A percentile compares a stretch with the other conserved stretches of the same genome.
These are phyloP conservation scores for Polydrusus tereticollis DNA, from an alignment of 2,888 invertebrate genomes.

Conservation along the genomic window DNA sequence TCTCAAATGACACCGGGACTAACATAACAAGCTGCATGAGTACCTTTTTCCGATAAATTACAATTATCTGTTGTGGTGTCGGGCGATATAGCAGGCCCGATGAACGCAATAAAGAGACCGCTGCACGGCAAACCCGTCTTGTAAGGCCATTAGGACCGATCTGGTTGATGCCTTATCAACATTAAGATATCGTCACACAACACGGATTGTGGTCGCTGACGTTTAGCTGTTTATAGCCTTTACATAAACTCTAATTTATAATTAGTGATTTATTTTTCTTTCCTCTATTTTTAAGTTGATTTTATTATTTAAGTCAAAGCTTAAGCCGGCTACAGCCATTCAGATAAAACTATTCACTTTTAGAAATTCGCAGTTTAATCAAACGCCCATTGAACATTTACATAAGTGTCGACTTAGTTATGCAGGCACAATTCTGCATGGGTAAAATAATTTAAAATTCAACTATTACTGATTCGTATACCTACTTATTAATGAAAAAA, in stretches of 20 bases:
- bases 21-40: constrained; percentile 45
- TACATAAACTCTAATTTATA: not conserved
- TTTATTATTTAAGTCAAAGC: no score
- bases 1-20: constrained; percentile 42
- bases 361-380: no score
- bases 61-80: constrained; percentile 44
- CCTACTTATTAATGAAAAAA: no score
- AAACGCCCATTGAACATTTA: no score
- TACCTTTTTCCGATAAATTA: constrained; percentile 47
- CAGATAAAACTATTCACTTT: no score
- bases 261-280: not conserved
- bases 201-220: constrained; percentile 36
- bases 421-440: no score
- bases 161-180: constrained; percentile 31
- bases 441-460: no score
- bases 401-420: no score
- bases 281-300: not conserved
- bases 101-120: constrained; percentile 38
- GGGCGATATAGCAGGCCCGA: constrained; percentile 23
- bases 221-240: constrained; percentile 49
- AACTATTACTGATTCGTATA: no score
- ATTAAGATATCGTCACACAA: constrained; percentile 44
- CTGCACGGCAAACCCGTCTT: constrained; percentile 35
- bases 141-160: constrained; percentile 34
- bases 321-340: no score